phyloP scores from a whole-genome alignment of 30 jellyfish, hydroid and myxozoan genomes.

The Clytia hemisphaerica region DNA sequence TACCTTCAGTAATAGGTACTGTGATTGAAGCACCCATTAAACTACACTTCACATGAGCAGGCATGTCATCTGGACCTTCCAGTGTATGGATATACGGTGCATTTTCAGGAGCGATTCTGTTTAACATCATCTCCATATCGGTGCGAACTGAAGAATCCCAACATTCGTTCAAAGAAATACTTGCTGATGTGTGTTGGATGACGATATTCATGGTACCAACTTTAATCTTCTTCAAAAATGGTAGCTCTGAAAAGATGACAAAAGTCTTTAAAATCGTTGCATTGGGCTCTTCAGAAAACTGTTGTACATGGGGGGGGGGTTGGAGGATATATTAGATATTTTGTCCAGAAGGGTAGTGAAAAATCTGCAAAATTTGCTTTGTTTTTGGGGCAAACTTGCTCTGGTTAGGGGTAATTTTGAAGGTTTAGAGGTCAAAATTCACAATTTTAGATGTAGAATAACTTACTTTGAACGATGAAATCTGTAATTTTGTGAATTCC shows the following conservation, averaged over 20 bases:
- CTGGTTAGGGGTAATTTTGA: no score
- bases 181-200: slow-evolving; percentile 91
- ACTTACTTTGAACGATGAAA: slow-evolving; percentile 30
- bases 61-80: slow-evolving; percentile 97
- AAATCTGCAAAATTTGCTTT: no score
- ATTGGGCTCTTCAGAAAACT: not conserved
- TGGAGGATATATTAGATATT: no score
- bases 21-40: slow-evolving; percentile 81
- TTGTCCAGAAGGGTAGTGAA: no score
- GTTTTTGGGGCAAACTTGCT: no score
- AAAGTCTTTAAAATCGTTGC: not conserved
- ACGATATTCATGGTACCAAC: slow-evolving; percentile 62
- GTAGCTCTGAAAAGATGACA: slow-evolving; percentile 67
- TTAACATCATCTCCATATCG: slow-evolving; percentile 89
- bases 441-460: no score
- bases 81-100: slow-evolving; percentile 75
- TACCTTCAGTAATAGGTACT: slow-evolving; percentile 77
- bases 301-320: no score
- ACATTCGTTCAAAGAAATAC: slow-evolving; percentile 81
- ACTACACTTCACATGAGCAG: slow-evolving; percentile 91
- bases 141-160: slow-evolving; percentile 77
- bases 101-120: slow-evolving; percentile 73
- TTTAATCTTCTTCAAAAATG: slow-evolving; percentile 60
- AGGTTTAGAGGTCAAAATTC: not conserved
- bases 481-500: slow-evolving; percentile 86